phyloP scores from a whole-genome alignment of 2,113 vertebrate genomes.

The Pygoscelis antarcticus region DNA sequence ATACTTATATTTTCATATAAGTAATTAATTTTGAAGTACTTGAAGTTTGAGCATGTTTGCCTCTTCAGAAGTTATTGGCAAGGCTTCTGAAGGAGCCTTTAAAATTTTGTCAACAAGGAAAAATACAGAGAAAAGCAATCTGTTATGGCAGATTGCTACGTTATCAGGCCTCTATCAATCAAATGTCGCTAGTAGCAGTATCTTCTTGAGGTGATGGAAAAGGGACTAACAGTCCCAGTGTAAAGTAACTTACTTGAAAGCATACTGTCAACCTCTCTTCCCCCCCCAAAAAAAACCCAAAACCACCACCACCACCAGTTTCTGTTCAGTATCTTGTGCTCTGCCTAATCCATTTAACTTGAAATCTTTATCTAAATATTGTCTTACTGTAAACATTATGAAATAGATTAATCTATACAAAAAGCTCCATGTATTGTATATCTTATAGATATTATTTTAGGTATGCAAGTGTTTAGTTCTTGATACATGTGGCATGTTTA shows the following conservation, averaged over 20 bases:
- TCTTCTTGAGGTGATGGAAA: not conserved
- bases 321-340: not conserved
- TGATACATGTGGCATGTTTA: conserved; percentile 30
- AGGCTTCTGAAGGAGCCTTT: not conserved
- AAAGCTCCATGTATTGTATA: not conserved
- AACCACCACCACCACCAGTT: not conserved
- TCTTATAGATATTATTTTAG: conserved; percentile 6
- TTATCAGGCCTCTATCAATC: not conserved
- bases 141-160: not conserved
- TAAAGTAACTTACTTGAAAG: not conserved
- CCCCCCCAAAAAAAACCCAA: not conserved
- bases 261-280: not conserved
- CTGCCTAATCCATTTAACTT: conserved; percentile 12
- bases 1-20: not conserved
- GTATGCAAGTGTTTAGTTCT: conserved; percentile 12
- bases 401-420: not conserved
- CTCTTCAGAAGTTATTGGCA: not conserved
- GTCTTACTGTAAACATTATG: not conserved
- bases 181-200: not conserved
- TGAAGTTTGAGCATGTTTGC: not conserved
- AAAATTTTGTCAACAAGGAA: not conserved
- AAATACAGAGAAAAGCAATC: not conserved
- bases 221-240: not conserved
- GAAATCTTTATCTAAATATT: conserved; percentile 28
- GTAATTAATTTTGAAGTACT: not conserved